Evolutionary conservation across 2,888 invertebrate genomes (phyloP), one percentile per base, ranked within the genome.

Genomic region (Petrolisthes manimaculis): DNA sequence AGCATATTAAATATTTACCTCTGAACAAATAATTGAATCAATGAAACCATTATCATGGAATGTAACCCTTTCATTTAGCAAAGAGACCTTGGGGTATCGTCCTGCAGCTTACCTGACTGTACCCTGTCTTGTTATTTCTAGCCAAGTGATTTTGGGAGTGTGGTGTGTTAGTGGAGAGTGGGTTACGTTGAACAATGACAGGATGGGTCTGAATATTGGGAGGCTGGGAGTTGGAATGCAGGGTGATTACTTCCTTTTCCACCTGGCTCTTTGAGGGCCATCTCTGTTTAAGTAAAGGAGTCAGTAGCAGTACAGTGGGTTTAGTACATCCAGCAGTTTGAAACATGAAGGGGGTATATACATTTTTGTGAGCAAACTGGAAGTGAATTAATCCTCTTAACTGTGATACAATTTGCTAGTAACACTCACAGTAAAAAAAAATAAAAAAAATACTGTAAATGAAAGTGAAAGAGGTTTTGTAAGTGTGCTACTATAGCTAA

Each of bases 211-310:
- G 61, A 18, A 18, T 18, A 71, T 14, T 6, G 21, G 71, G 71
- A 6, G 14, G 71, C n/a, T 12, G n/a, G n/a, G 71, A 71, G 21
- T 71, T 71, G n/a, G 6, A 21, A n/a, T n/a, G 21, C 18, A 71
- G 71, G 71, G 71, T 71, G 71, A 71, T 71, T 21, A n/a, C 71
- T 71, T 21, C 71, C 71, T 71, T 71, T n/a, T 12, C 71, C 6
- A 21, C n/a, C 71, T 71, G 71, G 71, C n/a, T 21, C 21, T 71
- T 71, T n/a, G 4, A 1, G 6, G 71, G 18, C 71, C 71, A 71
- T 12, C 14, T 71, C 71, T 71, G 71, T 71, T 71, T n/a, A 71
- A 71, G 21, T 37, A 37, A 37, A 37, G 37, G 37, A 37, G 37
- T 67, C 12, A 67, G 12, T 12, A 14, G 67, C n/a, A 14, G n/a